Base-by-base conservation (phyloP, 2,113 vertebrate genomes). In the Nematolebias whitei region DNA sequence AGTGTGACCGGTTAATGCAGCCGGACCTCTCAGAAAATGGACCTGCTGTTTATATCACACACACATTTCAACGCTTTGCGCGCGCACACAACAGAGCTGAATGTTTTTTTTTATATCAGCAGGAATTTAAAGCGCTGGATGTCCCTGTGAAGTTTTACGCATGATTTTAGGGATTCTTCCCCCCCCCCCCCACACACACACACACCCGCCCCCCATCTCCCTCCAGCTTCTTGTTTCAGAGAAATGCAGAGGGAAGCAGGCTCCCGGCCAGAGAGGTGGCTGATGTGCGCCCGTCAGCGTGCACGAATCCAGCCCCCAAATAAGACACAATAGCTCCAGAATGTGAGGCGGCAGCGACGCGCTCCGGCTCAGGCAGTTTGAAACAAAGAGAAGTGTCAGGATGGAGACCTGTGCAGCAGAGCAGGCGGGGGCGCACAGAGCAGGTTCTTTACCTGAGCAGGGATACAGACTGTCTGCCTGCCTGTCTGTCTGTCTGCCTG, bases 61-160 rank as follows among this genome's bases (percentile, higher is more conserved):
- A 72, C 20, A 26, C 18, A 7, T 41, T 26, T n/a, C 3, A 29
- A 29, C 6, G 26, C 26, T 29, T 29, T 29, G 6, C 32, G 32
- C 32, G 9, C 32, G 10, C 32, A 35, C 39, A 2, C 51, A 16
- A 2, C 19, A 35, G 1, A 60, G 80, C 67, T 9, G 22, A 60
- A 68, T 12, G 53, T 69, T 65, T 65, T 12, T 63, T 50, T 54
- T 22, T 9, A n/a, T n/a, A n/a, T n/a, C n/a, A n/a, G n/a, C n/a
- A n/a, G 22, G 45, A 18, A 20, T 38, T 50, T 22, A 74, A 51
- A 29, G 53, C 40, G 58, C 43, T 47, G 51, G 60, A 64, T 82
- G 82, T 76, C 76, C 77, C 9, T 49, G 61, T 84, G 66, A 91
- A 92, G 88, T 92, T 92, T 90, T 92, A 86, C 90, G 89, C 85